Evolutionary conservation across 2,888 invertebrate species (phyloP), one percentile per base, ranked within the genome.

Genomic region (Oscheius myriophilus): DNA sequence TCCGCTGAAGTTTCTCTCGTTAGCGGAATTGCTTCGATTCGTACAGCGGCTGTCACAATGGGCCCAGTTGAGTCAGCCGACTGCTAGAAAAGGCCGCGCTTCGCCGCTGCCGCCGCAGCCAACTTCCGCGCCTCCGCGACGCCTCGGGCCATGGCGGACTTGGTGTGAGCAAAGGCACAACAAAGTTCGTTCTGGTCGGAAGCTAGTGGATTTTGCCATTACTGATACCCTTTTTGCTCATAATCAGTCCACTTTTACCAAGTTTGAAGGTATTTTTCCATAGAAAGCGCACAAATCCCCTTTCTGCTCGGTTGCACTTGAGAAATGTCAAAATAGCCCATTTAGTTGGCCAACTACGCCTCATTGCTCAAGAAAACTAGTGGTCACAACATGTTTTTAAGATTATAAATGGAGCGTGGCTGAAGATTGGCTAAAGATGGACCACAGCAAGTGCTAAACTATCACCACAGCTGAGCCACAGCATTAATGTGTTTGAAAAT

Each of bases 101-200:
- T 11, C 21, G 49, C 2, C 49, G 21, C 14, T n/a, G 18, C 14
- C 49, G 61, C 33, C n/a, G 39, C 59, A 59, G 46, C 11, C 23
- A 7, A 21, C 23, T 42, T 25, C 45, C 14, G 43, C 45, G 21
- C 43, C n/a, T 16, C 21, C 49, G 18, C 18, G 23, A 16, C 26
- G 26, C 21, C 61, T 61, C 49, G 61, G 61, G 49, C 61, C 61
- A 61, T 18, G 39, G 26, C 25, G 49, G 49, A 49, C 46, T 49
- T 49, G 46, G 61, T 61, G 61, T 61, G 49, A 33, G 61, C 16
- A 16, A 12, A 12, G 58, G 21, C 61, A 61, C 49, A 61, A 61
- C 61, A 61, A 61, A 61, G 61, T 61, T 49, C 49, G 61, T 61
- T 46, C 61, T 61, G 61, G 61, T 49, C 61, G 39, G 61, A 61